Percentiles rank a stretch among this genome's conserved stretches.
These are phyloP conservation scores for Carassius gibelio DNA, from an alignment of 2,113 vertebrate species.

Conservation along the genomic window DNA sequence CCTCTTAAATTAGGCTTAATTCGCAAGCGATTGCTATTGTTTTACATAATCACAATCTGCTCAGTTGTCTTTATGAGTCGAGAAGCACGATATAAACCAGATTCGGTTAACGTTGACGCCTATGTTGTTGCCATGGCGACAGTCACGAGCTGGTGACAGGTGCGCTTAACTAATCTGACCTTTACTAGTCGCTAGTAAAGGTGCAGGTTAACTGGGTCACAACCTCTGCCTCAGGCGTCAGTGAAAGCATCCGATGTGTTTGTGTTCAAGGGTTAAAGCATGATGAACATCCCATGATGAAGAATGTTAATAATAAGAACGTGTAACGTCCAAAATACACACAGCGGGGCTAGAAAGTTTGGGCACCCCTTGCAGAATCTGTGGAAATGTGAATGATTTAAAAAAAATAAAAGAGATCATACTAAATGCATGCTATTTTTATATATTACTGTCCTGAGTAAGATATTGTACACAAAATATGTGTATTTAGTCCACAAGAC, in stretches of 20 bases:
- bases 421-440: too few species aligned
- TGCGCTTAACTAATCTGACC: conserved; percentile 6
- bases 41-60: background rate
- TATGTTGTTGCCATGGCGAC: conserved; percentile 11
- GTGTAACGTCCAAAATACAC: too few species aligned
- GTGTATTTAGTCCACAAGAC: too few species aligned
- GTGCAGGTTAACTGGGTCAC: conserved; percentile 1
- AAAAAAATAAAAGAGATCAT: too few species aligned
- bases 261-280: background rate
- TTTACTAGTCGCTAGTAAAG: background rate
- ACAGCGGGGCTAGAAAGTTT: too few species aligned
- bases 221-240: background rate
- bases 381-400: too few species aligned
- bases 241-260: background rate
- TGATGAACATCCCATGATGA: background rate
- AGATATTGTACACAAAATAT: too few species aligned
- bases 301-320: too few species aligned
- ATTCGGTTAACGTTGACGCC: background rate
- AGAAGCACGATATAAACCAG: background rate
- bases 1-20: background rate
- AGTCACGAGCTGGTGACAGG: background rate
- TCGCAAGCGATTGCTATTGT: background rate
- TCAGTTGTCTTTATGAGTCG: background rate
- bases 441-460: too few species aligned
- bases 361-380: too few species aligned